These are phyloP conservation scores for Nyctalus aviator DNA, from an alignment of 2,797 vertebrate genomes.

Conservation along the genomic window DNA sequence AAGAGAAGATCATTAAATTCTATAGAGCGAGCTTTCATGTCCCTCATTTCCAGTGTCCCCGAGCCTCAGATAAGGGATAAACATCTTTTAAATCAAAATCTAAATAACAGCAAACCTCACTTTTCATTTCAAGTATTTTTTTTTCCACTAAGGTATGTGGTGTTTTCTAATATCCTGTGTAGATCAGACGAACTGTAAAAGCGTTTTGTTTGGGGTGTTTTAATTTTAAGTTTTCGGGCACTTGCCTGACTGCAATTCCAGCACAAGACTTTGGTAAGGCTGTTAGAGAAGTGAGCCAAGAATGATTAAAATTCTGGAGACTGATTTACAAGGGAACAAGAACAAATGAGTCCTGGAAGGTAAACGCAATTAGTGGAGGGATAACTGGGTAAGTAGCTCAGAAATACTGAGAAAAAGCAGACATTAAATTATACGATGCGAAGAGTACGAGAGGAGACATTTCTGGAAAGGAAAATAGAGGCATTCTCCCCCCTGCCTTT, in stretches of 20 bases:
- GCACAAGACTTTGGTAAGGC: constrained; percentile 51
- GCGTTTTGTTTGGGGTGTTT: background rate
- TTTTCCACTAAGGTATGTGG: constrained; percentile 83
- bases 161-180: constrained; percentile 83
- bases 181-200: constrained; percentile 73
- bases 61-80: constrained; percentile 84
- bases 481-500: background rate
- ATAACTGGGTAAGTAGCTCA: constrained; percentile 34
- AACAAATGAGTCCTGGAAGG: constrained; percentile 34
- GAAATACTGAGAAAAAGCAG: constrained; percentile 41
- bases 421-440: constrained; percentile 34
- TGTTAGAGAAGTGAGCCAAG: constrained; percentile 68
- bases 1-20: constrained; percentile 87
- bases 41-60: constrained; percentile 83
- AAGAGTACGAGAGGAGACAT: background rate
- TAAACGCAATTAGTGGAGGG: constrained; percentile 37
- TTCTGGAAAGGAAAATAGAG: constrained; percentile 37
- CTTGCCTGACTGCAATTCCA: constrained; percentile 64
- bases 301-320: constrained; percentile 73
- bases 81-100: constrained; percentile 86
- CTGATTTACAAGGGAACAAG: constrained; percentile 45
- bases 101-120: constrained; percentile 84
- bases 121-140: constrained; percentile 85
- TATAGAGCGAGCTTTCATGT: constrained; percentile 80
- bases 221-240: constrained; percentile 49